Conservation (phyloP, 2,113 vertebrate genomes). For the Prietella phreatophila region DNA sequence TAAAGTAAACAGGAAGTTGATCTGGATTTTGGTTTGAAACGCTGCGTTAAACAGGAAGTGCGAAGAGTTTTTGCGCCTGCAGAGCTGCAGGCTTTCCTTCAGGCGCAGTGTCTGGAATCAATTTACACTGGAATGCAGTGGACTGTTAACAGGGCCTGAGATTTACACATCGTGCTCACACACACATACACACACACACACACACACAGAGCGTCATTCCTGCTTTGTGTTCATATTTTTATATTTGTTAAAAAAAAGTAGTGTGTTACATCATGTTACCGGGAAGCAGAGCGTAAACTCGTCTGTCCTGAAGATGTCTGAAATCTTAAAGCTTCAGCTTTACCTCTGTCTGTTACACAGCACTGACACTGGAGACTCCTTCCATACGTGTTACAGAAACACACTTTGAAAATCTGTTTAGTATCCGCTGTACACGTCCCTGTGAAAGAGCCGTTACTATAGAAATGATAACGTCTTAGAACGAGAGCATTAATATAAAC, state of each 20-base stretch:
- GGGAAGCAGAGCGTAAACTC: neutral
- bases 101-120: conserved; percentile 65
- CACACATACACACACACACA: neutral
- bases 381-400: neutral
- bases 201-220: neutral
- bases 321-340: neutral
- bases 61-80: conserved; percentile 1
- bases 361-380: neutral
- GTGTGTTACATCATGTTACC: neutral
- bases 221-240: neutral
- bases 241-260: neutral
- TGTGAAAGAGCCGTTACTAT: neutral
- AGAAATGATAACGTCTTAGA: neutral
- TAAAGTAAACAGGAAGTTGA: conserved; percentile 11
- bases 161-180: conserved; percentile 3
- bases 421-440: neutral
- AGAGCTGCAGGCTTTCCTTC: conserved; percentile 43
- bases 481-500: neutral
- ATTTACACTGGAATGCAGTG: conserved; percentile 69
- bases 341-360: too few relatives aligned
- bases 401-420: neutral
- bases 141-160: conserved; percentile 32
- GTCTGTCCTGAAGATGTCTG: neutral
- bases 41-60: neutral
- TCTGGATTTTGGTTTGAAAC: too few relatives aligned